These are phyloP conservation scores for Erythrolamprus reginae DNA, from an alignment of 2,113 vertebrate species.

Conservation along the genomic window DNA sequence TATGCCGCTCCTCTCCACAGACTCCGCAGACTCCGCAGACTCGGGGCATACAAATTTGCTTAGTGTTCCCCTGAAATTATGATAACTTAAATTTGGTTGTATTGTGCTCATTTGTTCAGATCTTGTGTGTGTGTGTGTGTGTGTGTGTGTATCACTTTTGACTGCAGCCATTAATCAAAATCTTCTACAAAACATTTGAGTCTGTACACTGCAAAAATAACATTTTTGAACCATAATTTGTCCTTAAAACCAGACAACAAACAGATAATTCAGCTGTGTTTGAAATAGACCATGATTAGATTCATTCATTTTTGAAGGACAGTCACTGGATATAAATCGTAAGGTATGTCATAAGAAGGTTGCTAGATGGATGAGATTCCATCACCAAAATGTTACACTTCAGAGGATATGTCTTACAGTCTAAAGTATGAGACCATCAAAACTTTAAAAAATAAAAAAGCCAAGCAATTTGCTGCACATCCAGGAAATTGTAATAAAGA, in stretches of 20 bases:
- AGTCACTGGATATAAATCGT: constrained; percentile 53
- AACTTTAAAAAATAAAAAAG: constrained; percentile 38
- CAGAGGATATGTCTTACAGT: constrained; percentile 36
- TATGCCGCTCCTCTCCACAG: too few species aligned
- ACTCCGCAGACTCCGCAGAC: too few species aligned
- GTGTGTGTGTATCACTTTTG: not conserved
- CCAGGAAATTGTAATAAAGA: not conserved
- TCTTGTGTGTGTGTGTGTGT: too few species aligned
- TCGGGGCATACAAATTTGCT: too few species aligned
- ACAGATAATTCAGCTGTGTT: not conserved
- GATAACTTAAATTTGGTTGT: not conserved
- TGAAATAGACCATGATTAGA: constrained; percentile 37
- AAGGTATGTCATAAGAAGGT: constrained; percentile 51
- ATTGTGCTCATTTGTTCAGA: not conserved
- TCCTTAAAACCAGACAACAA: constrained; percentile 20
- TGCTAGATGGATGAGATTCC: constrained; percentile 48
- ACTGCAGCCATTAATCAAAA: not conserved
- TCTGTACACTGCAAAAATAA: accelerated
- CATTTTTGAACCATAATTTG: constrained; percentile 10
- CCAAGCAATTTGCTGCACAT: constrained; percentile 7
- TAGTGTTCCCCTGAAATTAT: not conserved
- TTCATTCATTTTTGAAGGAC: constrained; percentile 53
- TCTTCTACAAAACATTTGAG: not conserved
- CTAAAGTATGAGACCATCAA: constrained; percentile 24
- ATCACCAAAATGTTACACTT: constrained; percentile 40